These are phyloP conservation scores for Chitala chitala DNA, from an alignment of 2,113 vertebrate species.

Conservation along the genomic window DNA sequence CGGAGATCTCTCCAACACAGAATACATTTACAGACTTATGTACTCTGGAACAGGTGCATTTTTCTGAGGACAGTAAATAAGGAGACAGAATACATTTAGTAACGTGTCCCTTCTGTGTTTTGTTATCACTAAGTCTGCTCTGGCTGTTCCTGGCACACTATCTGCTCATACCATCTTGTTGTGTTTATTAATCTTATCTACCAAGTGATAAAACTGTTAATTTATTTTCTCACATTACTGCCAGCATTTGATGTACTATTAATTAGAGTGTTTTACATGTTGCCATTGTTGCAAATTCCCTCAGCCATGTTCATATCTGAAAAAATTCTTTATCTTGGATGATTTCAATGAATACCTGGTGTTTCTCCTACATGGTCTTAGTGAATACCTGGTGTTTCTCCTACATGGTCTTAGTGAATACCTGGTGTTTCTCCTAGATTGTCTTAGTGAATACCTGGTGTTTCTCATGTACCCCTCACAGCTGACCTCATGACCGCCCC, in stretches of 20 bases:
- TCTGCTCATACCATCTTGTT: not conserved
- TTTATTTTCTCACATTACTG: not conserved
- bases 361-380: too few relatives aligned
- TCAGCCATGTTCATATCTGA: too few relatives aligned
- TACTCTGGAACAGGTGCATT: not conserved
- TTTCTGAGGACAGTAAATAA: slow-evolving; percentile 10
- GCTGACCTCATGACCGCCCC: slow-evolving; percentile 82
- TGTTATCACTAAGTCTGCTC: not conserved
- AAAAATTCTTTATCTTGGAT: too few relatives aligned
- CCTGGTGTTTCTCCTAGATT: not conserved
- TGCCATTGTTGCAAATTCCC: not conserved
- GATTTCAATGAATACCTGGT: too few relatives aligned
- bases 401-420: not conserved
- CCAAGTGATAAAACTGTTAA: not conserved
- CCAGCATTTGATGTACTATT: not conserved
- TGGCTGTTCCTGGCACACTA: not conserved
- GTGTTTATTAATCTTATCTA: not conserved
- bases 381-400: too few relatives aligned
- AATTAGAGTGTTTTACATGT: not conserved
- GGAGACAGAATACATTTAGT: not conserved
- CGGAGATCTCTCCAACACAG: not conserved
- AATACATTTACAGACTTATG: not conserved
- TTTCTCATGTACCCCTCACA: slow-evolving; percentile 23
- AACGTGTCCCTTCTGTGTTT: slow-evolving; percentile 2
- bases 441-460: not conserved